These are phyloP conservation scores for Euwallacea similis DNA, from an alignment of 1,140 invertebrate species.

Conservation along the genomic window DNA sequence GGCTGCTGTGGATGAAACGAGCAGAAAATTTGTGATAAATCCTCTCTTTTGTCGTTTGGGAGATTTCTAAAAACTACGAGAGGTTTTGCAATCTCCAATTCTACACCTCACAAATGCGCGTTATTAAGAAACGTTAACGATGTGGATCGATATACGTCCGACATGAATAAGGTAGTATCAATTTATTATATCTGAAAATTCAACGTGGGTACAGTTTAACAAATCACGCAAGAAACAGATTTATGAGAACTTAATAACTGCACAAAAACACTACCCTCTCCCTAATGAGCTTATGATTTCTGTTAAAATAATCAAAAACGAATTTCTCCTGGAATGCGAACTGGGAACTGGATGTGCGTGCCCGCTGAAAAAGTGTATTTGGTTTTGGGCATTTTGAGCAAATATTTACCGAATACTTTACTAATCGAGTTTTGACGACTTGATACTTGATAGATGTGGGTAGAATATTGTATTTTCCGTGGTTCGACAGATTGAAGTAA, in stretches of 20 bases:
- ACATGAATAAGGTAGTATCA: not conserved
- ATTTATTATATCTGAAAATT: not conserved
- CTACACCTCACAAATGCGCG: too few species aligned
- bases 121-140: too few species aligned
- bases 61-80: too few species aligned
- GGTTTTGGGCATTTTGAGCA: not conserved
- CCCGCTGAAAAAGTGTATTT: not conserved
- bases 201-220: not conserved
- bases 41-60: too few species aligned
- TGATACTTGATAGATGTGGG: not conserved
- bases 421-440: not conserved
- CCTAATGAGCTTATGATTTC: conserved; percentile 11
- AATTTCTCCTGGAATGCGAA: conserved; percentile 5
- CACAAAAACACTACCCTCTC: not conserved
- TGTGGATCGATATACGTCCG: too few species aligned
- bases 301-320: conserved; percentile 16
- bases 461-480: too few species aligned
- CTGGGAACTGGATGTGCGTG: not conserved
- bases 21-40: too few species aligned
- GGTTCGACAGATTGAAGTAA: too few species aligned
- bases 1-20: too few species aligned
- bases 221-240: conserved; percentile 11
- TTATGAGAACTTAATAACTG: conserved; percentile 12
- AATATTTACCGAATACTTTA: not conserved
- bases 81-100: too few species aligned